Evolutionary conservation across 2,797 vertebrate genomes (phyloP), one percentile per base, ranked within the genome.

Genomic region (Sebastes diaconus): DNA sequence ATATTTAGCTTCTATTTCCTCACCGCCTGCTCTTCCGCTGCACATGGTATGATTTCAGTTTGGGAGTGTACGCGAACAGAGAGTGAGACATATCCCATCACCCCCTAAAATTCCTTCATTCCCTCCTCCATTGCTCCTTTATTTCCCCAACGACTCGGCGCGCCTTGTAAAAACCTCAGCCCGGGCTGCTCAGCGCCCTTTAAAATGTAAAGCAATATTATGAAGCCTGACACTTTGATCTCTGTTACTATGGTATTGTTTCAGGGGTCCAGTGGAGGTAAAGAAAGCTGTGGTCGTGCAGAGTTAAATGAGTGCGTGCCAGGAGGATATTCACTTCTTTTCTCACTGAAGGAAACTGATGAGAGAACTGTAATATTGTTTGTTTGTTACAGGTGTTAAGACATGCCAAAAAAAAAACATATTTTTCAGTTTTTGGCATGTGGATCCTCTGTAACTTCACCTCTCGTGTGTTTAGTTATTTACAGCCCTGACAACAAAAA

Each of bases 191-290:
- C 86, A 79, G 89, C 83, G 83, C 85, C 90, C 91, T 94, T 90
- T 90, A 94, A 94, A 90, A 94, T 94, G 90, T 93, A 94, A 92
- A 93, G 90, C 83, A 91, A 91, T 92, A 92, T 93, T 92, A 92
- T 88, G 73, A 87, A 93, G 89, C 66, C 88, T 92, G 93, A 93
- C 93, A 90, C 81, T 88, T 85, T 92, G 91, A 95, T 92, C 90
- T 91, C 83, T 83, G 89, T 92, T 88, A 72, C 89, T 86, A 70
- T 91, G 89, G 76, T 68, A 77, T 92, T 94, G 90, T 95, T 94
- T 90, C 87, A 88, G 83, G 73, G 88, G 86, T 90, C 86, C 84
- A 63, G 88, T 90, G 89, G 92, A 93, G 91, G 86, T 84, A 84
- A 79, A 74, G 75, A 90, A 87, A 88, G 85, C 75, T 39, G 77